These are phyloP conservation scores for Colossoma macropomum DNA, from an alignment of 2,113 vertebrate species.

Conservation along the genomic window DNA sequence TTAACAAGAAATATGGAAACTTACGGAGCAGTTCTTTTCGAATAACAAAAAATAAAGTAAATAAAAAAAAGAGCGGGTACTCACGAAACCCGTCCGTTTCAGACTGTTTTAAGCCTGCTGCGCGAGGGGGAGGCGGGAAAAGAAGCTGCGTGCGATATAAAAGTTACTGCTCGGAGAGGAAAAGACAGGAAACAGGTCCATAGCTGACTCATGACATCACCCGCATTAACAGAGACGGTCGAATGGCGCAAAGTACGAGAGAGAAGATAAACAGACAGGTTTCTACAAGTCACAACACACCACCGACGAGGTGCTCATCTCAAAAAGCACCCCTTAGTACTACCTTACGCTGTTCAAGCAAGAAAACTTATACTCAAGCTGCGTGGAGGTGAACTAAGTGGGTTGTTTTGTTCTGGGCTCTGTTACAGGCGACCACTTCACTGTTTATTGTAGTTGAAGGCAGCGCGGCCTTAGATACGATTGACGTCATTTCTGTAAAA, in stretches of 20 bases:
- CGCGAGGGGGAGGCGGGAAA: too few species aligned
- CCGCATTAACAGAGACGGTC: background rate
- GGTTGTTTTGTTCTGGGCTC: background rate
- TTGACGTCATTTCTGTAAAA: constrained; percentile 75
- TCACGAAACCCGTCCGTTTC: background rate
- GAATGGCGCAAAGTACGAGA: constrained; percentile 6
- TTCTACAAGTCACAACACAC: background rate
- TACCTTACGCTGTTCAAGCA: background rate
- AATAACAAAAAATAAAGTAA: background rate
- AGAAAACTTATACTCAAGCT: background rate
- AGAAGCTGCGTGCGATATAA: background rate
- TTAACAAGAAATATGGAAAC: constrained; percentile 58
- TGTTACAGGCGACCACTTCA: background rate
- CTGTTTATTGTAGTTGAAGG: constrained; percentile 40
- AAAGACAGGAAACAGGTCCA: constrained; percentile 39
- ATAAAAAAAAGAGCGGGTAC: background rate
- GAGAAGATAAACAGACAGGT: background rate
- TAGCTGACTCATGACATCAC: constrained; percentile 48
- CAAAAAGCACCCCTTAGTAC: background rate
- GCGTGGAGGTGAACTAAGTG: background rate
- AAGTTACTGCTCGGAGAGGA: background rate
- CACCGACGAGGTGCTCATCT: too few species aligned
- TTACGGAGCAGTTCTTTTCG: background rate
- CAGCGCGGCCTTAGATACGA: constrained; percentile 62
- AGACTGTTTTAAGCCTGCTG: too few species aligned